Evolutionary conservation across 2,797 vertebrate genomes (phyloP), one percentile per base, ranked within the genome.

Genomic region (Clarias laeviceps): DNA sequence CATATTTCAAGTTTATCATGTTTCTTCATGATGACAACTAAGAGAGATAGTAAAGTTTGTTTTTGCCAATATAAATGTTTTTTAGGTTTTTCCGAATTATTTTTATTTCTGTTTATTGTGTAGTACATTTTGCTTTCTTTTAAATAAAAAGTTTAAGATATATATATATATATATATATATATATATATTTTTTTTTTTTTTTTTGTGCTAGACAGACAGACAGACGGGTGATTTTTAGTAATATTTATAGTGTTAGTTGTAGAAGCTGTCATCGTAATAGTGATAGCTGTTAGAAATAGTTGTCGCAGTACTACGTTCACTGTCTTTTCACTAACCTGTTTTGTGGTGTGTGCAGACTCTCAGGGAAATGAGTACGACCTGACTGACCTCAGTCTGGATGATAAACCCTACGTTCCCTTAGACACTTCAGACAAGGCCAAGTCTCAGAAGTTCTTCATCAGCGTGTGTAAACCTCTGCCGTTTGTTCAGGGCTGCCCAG

Each of bases 391-490:
- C 89, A 96, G 95, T 87, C 93, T 90, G 64, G 89, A 96, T 0
- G 89, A 91, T 84, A 94, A 94, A 37, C 95, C 97, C 0, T 99
- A 98, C 96, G 87, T 95, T 3, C 95, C 98, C 22, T 91, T 99
- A 12, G 97, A 98, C 87, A 95, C 95, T 0, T 93, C 94, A 0
- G 87, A 89, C 0, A 89, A 92, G 0, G 94, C 92, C 11, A 94
- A 91, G 24, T 94, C 88, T 0, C 93, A 95, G 88, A 95, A 87
- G 0, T 99, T 99, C 92, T 99, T 96, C 92, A 91, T 99, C 85
- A 99, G 96, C 5, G 94, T 99, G 83, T 99, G 98, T 93, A 97
- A 91, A 69, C 97, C 97, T 2, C 94, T 99, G 22, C 96, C 97
- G 0, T 85, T 88, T 0, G 73, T 96, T 3, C 78, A 88, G 0